Base-by-base conservation (phyloP, 2,888 invertebrate species). In the Pterobdella sp. region DNA sequence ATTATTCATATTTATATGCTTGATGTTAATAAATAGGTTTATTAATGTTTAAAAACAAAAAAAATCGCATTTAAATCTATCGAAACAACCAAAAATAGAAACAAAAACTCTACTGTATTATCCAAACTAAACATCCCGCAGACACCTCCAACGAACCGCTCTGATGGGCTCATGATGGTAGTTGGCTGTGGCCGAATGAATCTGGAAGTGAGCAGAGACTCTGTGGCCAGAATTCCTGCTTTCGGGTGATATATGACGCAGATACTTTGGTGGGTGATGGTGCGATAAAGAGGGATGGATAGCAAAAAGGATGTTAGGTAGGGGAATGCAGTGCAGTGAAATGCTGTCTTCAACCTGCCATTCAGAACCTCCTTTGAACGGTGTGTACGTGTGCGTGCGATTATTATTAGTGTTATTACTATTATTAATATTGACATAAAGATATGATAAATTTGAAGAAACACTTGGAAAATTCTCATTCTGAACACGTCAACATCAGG, bases 331-430 rank as follows among this genome's bases (percentile, higher is more conserved):
- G 81, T 92, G 90, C 79, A 97, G 84, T 78, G 94, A 93, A 78
- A 97, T 94, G 0, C 93, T 93, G 79, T 97, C 96, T 82, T 97
- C 96, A 18, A 94, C 85, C 65, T 94, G 87, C 96, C 96, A 97
- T 79, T 88, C 87, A 18, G 87, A 87, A 14, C 88, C 96, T 68
- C 94, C 98, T 82, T 75, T 65, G 31, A 0, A 66, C n/a, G n/a
- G n/a, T n/a, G n/a, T n/a, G n/a, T n/a, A n/a, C n/a, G n/a, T n/a
- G n/a, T n/a, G n/a, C n/a, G n/a, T n/a, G n/a, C n/a, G n/a, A n/a
- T n/a, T n/a, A n/a, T n/a, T n/a, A n/a, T n/a, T n/a, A n/a, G n/a
- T n/a, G n/a, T n/a, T n/a, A n/a, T n/a, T n/a, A n/a, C n/a, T n/a
- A n/a, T n/a, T n/a, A n/a, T n/a, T n/a, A n/a, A n/a, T n/a, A n/a